Evolutionary conservation across 1,140 invertebrate species (phyloP).

Genomic region (Drosophila teissieri): DNA sequence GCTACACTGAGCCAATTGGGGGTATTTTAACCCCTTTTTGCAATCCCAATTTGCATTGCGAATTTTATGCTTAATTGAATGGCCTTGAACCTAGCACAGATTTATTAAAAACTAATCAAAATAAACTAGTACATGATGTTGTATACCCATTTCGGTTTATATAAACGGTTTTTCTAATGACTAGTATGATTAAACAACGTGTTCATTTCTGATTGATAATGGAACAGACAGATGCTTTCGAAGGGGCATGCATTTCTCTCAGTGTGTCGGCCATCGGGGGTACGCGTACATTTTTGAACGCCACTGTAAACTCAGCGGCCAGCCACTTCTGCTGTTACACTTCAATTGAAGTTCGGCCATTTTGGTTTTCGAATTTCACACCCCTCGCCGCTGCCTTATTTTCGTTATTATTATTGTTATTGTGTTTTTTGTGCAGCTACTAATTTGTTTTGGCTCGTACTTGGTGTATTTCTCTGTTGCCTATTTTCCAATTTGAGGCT

Average conservation of each 20-base stretch:
- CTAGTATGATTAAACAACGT: too few species aligned
- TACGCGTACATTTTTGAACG: constrained; percentile 1
- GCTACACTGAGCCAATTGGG: constrained; percentile 22
- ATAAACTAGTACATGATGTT: too few species aligned
- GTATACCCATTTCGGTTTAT: too few species aligned
- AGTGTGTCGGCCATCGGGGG: constrained; percentile 22
- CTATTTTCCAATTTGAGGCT: constrained; percentile 71
- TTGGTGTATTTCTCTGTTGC: constrained; percentile 45
- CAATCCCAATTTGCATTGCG: too few species aligned
- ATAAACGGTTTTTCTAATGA: too few species aligned
- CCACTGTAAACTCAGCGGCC: constrained; percentile 26
- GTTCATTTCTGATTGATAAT: too few species aligned
- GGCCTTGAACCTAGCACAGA: too few species aligned
- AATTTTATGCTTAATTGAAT: too few species aligned
- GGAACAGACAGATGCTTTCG: too few species aligned
- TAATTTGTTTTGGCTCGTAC: constrained; percentile 55
- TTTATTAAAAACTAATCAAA: too few species aligned
- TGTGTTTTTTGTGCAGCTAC: constrained; percentile 41
- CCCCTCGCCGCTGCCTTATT: constrained; percentile 24
- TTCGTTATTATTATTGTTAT: constrained; percentile 14
- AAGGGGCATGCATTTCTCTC: neutral
- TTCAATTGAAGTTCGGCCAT: constrained; percentile 75
- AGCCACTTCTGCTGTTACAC: constrained; percentile 69
- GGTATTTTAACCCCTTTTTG: neutral
- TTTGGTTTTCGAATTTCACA: constrained; percentile 45